Conservation (phyloP, 2,888 invertebrate species). For the Ctenicera cuprea region DNA sequence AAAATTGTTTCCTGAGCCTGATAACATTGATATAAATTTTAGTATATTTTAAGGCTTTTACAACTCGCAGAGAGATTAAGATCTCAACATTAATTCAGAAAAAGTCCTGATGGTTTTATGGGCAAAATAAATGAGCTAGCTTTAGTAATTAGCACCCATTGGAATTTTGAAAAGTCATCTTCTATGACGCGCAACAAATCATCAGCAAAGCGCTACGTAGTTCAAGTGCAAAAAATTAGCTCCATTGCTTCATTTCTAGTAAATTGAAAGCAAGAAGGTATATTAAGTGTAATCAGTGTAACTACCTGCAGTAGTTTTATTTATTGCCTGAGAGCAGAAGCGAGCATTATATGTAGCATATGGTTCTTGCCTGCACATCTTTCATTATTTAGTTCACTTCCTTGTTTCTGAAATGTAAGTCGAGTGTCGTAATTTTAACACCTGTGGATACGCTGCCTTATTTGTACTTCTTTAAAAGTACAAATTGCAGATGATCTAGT, state of each 20-base stretch:
- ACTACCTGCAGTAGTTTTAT: conserved; percentile 45
- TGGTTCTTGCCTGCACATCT: conserved; percentile 36
- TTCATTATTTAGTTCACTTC: conserved; percentile 49
- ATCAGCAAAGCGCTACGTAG: conserved; percentile 32
- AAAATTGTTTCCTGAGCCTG: too few species aligned
- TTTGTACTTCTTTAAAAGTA: conserved; percentile 46
- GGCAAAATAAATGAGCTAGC: too few species aligned
- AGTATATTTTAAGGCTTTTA: too few species aligned
- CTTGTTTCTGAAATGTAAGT: conserved; percentile 47
- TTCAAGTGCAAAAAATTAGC: conserved; percentile 33
- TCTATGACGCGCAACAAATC: background rate
- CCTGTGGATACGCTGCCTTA: conserved; percentile 44
- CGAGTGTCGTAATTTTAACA: conserved; percentile 45
- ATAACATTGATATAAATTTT: too few species aligned
- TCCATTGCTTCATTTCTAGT: conserved; percentile 45
- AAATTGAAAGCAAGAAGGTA: conserved; percentile 45
- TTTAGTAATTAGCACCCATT: too few species aligned
- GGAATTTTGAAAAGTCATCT: conserved; percentile 1
- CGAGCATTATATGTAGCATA: conserved; percentile 43
- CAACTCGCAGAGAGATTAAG: too few species aligned
- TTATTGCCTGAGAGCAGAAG: conserved; percentile 39
- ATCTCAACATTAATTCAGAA: too few species aligned
- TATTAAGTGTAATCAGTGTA: conserved; percentile 50
- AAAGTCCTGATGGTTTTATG: too few species aligned
- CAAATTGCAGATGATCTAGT: conserved; percentile 53